Conservation (phyloP, 2,888 invertebrate species). For the Pristionchus arcanus region DNA sequence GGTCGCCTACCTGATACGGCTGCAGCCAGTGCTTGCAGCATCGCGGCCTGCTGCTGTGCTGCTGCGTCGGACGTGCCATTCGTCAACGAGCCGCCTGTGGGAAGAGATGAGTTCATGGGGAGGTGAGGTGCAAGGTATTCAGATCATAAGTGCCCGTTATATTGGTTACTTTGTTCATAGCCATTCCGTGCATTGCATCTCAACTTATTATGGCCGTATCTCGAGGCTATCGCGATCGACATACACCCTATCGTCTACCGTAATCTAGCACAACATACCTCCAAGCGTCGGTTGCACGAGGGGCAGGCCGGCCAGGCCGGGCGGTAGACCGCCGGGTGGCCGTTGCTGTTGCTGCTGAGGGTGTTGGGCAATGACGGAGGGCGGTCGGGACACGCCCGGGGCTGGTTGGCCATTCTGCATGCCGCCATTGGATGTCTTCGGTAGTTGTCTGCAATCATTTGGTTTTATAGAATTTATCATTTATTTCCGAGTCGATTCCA, state of each 20-base stretch:
- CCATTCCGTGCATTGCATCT: constrained; percentile 19
- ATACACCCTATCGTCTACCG: not conserved
- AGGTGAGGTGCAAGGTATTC: not conserved
- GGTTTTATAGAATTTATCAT: not conserved
- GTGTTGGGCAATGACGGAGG: not conserved
- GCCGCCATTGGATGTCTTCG: not conserved
- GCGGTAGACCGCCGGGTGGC: not conserved
- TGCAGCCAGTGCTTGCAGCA: constrained; percentile 49
- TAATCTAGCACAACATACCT: not conserved
- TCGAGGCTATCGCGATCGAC: not conserved
- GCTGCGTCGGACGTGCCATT: constrained; percentile 54
- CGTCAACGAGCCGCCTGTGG: constrained; percentile 27
- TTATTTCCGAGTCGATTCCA: too few species aligned
- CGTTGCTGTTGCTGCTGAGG: constrained; percentile 48
- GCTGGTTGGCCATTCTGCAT: not conserved
- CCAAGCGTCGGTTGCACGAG: not conserved
- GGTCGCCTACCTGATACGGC: constrained; percentile 18
- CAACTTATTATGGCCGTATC: too few species aligned
- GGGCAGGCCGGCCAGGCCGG: constrained; percentile 37
- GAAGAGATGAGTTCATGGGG: not conserved
- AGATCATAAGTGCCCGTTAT: not conserved
- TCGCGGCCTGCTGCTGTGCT: constrained; percentile 22
- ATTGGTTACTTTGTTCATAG: not conserved
- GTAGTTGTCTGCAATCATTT: not conserved
- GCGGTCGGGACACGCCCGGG: not conserved